Evolutionary conservation across 2,888 invertebrate genomes (phyloP), one percentile per base, ranked within the genome.

Genomic region (Eupithecia pulchellata): DNA sequence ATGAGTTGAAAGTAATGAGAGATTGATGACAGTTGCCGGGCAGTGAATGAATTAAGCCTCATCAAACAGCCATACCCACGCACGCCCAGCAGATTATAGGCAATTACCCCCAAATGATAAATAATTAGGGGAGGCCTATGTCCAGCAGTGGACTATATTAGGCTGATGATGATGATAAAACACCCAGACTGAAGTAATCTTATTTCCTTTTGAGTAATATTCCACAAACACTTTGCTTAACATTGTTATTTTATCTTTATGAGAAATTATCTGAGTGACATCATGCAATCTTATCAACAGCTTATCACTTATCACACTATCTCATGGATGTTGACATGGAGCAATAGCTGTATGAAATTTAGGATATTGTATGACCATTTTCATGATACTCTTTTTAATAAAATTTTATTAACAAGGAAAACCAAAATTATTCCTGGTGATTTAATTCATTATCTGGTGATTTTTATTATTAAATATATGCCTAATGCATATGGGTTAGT

Each of bases 281-380:
- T 85, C 85, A 83, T 62, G 29, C 74, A 75, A 84, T 84, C 84
- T 84, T 84, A 85, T 85, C 85, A 78, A 8, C 32, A 27, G 52
- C 52, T 52, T 52, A 52, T 52, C 52, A 74, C 78, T 79, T 80
- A 81, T 81, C 75, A 76, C 67, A 73, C 71, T 52, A 61, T 63
- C 57, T 72, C 34, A 71, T 39, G 77, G 73, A 78, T 76, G 73
- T 74, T 77, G 75, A 78, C 74, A 74, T 80, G 61, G 20, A 34
- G 61, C 61, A 61, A 61, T 61, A 25, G 32, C 13, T 34, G 25
- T 61, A 34, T 61, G 20, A n/a, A 61, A 61, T 32, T 63, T 32
- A 27, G 11, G 57, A 42, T 70, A 72, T 71, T 52, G 32, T n/a
- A 60, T 17, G 17, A 32, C 32, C 20, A 30, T 3, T 32, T 30